Percentiles rank a stretch among this genome's conserved stretches.
phyloP scores from a whole-genome alignment of 2,888 invertebrate genomes.

The Ophioninae sp. region DNA sequence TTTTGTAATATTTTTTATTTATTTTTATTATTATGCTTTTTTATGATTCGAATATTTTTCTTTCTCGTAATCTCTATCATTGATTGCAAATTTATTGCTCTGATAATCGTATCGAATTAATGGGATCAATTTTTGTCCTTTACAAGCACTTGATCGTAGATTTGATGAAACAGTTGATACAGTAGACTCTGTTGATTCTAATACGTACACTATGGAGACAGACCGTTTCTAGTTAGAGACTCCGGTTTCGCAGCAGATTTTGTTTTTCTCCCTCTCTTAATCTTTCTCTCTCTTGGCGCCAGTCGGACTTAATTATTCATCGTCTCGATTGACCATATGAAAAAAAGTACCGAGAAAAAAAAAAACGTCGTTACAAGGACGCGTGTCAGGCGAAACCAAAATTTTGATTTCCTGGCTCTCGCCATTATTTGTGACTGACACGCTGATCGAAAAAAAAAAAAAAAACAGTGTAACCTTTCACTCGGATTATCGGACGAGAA shows the following conservation, averaged over 20 bases:
- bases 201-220: neutral
- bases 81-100: neutral
- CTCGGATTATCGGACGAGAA: conserved; percentile 28
- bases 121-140: neutral
- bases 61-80: neutral
- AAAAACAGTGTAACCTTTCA: conserved; percentile 34
- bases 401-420: conserved; percentile 29
- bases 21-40: neutral
- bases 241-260: neutral
- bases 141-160: neutral
- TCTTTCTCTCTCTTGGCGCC: conserved; percentile 33
- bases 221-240: neutral
- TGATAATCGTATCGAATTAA: neutral
- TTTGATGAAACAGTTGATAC: neutral
- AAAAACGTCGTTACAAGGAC: conserved; percentile 24
- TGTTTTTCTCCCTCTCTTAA: neutral
- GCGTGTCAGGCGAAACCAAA: conserved; percentile 40
- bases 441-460: neutral
- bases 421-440: conserved; percentile 27
- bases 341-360: conserved; percentile 10
- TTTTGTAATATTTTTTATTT: too few relatives aligned
- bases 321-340: neutral
- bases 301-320: conserved; percentile 36
- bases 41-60: neutral
- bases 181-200: neutral